These are phyloP conservation scores for Erithacus rubecula DNA, from an alignment of 2,797 vertebrate species.

Conservation along the genomic window DNA sequence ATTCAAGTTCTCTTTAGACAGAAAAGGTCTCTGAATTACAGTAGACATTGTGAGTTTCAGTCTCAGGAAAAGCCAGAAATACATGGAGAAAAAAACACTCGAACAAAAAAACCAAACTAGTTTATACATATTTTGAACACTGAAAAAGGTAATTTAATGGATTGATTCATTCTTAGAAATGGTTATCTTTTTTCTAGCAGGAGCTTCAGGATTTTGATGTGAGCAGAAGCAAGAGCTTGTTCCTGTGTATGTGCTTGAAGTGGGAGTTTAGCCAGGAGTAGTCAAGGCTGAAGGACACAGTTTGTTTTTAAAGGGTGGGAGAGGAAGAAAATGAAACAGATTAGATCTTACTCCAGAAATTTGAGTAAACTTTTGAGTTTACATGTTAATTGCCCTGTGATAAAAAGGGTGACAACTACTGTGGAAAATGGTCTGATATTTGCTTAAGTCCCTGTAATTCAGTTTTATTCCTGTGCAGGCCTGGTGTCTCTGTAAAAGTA, in stretches of 20 bases:
- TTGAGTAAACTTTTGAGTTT: neutral
- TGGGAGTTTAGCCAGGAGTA: neutral
- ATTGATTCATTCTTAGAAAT: neutral
- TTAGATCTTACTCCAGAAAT: neutral
- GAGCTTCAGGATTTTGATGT: neutral
- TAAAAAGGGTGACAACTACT: neutral
- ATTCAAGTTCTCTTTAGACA: neutral
- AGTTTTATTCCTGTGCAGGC: neutral
- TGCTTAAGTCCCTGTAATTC: neutral
- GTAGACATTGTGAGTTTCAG: neutral
- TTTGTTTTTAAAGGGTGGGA: neutral
- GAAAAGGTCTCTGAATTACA: neutral
- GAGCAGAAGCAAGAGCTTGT: neutral
- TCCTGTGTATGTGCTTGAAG: neutral
- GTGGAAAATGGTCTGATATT: neutral
- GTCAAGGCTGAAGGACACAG: neutral
- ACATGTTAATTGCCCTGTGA: neutral
- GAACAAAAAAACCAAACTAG: neutral
- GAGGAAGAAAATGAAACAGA: neutral
- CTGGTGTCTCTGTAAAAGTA: neutral
- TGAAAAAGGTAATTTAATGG: neutral
- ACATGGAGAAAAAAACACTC: neutral
- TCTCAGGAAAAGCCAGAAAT: neutral
- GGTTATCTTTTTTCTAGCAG: neutral
- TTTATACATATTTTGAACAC: neutral